Base-by-base conservation (phyloP, 2,113 vertebrate species). In the Uria aalge region DNA sequence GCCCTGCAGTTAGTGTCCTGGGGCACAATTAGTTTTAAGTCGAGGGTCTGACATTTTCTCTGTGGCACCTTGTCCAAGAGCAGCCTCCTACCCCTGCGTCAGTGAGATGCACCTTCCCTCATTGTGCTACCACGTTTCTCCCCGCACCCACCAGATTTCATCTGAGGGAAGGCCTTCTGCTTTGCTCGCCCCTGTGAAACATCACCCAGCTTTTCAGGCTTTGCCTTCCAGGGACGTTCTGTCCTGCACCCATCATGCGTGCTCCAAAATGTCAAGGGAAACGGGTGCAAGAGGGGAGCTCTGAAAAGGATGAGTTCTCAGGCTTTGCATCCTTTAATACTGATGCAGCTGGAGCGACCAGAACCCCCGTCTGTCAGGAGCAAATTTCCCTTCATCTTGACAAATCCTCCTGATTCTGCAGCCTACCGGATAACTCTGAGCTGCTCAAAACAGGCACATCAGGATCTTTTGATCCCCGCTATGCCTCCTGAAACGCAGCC, bases 391-490 rank as follows among this genome's bases (percentile, higher is more conserved):
- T 88, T 92, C 55, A 59, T 93, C 43, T 81, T 12, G 3, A 83
- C 75, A 96, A 92, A 95, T 93, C 71, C 77, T 90, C 53, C 79
- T 75, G 15, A 79, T 80, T 57, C 50, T 69, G 38, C 82, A 83
- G 88, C 26, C 88, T 76, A 36, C 55, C 6, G 1, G 78, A 50
- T 74, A 95, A 66, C 34, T 62, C 64, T 40, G 64, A 92, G 78
- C 88, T 66, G 38, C 85, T 95, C 34, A 55, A 59, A 94, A 73
- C 20, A 83, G 63, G 48, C 71, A 55, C 59, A 66, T 90, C 40
- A 80, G 41, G 41, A 85, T 83, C 71, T 66, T 89, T 45, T 74
- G 47, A 94, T 93, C 67, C 50, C 30, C 0, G 1, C 67, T 86
- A 36, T 50, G 64, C 41, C 34, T 85, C 47, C 63, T 7, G 3